These are phyloP conservation scores for Eospalax fontanierii DNA, from an alignment of 2,797 vertebrate genomes.

Conservation along the genomic window DNA sequence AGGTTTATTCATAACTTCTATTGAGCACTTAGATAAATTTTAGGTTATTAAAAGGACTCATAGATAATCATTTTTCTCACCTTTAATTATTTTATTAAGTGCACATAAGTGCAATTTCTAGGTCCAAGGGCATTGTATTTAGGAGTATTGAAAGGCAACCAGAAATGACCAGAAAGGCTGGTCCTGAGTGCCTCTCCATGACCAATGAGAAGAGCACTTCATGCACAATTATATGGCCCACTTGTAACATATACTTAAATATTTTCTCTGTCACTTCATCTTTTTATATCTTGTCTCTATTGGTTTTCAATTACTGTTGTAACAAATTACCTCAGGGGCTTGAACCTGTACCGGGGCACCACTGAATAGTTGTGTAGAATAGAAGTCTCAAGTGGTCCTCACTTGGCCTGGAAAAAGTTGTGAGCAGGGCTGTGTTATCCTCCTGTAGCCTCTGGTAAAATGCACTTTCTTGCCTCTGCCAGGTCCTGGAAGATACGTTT, in stretches of 20 bases:
- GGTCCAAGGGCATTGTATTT: constrained; percentile 11
- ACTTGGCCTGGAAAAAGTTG: not conserved
- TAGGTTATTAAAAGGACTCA: not conserved
- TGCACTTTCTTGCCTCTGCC: not conserved
- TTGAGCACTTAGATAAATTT: constrained; percentile 37
- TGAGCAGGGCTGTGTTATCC: too few relatives aligned
- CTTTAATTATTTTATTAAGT: constrained; percentile 57
- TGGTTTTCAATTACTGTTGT: constrained; percentile 35
- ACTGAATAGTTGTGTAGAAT: not conserved
- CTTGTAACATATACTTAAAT: not conserved
- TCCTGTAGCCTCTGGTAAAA: not conserved
- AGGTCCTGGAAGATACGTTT: not conserved
- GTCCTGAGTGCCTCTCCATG: not conserved
- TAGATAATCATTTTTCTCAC: not conserved
- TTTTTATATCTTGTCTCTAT: constrained; percentile 1
- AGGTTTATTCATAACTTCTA: not conserved
- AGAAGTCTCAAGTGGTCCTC: not conserved
- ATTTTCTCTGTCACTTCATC: not conserved
- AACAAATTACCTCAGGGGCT: not conserved
- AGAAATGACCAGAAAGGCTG: not conserved
- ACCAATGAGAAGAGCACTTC: not conserved
- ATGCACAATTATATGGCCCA: not conserved
- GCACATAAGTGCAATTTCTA: not conserved
- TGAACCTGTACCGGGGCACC: not conserved
- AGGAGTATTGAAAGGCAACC: constrained; percentile 7